Percentiles rank a stretch among this genome's conserved stretches.
phyloP scores from a whole-genome alignment of 2,888 invertebrate species.

The Microctonus hyperodae region DNA sequence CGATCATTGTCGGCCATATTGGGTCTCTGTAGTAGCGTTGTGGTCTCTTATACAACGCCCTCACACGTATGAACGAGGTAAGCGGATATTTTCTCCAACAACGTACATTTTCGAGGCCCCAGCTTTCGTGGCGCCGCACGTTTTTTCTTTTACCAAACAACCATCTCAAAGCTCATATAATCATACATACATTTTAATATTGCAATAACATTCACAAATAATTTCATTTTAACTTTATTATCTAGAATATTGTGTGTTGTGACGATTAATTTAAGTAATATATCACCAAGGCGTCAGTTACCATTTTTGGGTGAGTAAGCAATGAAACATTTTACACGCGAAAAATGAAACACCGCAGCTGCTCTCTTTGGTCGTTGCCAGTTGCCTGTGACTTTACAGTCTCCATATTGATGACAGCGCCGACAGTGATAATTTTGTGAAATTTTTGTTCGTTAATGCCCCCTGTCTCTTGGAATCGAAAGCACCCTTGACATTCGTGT shows the following conservation, averaged over 20 bases:
- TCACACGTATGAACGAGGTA: conserved; percentile 66
- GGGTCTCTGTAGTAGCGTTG: conserved; percentile 53
- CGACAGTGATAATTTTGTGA: conserved; percentile 73
- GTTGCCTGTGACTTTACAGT: conserved; percentile 50
- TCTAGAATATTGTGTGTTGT: not conserved
- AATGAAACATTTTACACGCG: not conserved
- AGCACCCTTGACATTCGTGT: conserved; percentile 53
- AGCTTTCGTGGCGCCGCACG: conserved; percentile 34
- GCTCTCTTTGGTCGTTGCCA: conserved; percentile 16
- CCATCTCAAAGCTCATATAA: conserved; percentile 17
- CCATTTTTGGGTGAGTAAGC: conserved; percentile 13
- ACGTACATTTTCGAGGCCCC: conserved; percentile 29
- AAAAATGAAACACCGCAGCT: conserved; percentile 21
- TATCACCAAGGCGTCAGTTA: not conserved
- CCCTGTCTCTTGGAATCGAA: conserved; percentile 68
- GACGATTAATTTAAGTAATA: not conserved
- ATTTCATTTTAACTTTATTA: no score
- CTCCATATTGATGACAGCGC: conserved; percentile 75
- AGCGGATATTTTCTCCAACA: conserved; percentile 48
- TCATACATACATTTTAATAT: not conserved
- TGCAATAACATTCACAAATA: not conserved
- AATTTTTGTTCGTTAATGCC: conserved; percentile 73
- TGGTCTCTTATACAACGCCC: conserved; percentile 67
- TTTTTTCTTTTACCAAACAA: conserved; percentile 28
- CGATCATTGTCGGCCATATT: conserved; percentile 57